phyloP scores from a whole-genome alignment of 1,140 invertebrate genomes.

The Liolophura sinensis region DNA sequence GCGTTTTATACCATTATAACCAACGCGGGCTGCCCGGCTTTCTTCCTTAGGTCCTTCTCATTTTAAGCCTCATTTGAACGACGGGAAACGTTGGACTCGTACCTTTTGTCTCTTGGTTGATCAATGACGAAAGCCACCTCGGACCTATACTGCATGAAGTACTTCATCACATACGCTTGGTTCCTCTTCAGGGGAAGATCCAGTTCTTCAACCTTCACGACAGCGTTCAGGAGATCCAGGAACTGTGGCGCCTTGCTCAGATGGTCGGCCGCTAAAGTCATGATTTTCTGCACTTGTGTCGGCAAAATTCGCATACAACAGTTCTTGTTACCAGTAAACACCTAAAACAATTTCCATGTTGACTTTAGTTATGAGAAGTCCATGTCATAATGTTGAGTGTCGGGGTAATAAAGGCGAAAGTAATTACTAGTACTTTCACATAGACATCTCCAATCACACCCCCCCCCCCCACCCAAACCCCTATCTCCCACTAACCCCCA shows the following conservation, averaged over 20 bases:
- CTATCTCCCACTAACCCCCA: too few relatives aligned
- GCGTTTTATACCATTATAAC: too few relatives aligned
- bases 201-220: constrained; percentile 53
- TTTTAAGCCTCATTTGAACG: not conserved
- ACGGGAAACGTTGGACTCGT: not conserved
- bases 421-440: too few relatives aligned
- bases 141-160: constrained; percentile 52
- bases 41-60: not conserved
- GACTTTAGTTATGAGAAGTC: too few relatives aligned
- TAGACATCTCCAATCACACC: too few relatives aligned
- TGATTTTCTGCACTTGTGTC: constrained; percentile 49
- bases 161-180: constrained; percentile 57
- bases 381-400: too few relatives aligned
- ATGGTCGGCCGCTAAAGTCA: constrained; percentile 44
- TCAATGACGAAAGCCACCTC: constrained; percentile 48
- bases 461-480: too few relatives aligned
- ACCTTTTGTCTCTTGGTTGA: constrained; percentile 36
- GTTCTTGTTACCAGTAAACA: constrained; percentile 51
- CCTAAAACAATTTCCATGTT: constrained; percentile 24
- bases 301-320: constrained; percentile 51
- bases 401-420: too few relatives aligned
- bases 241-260: constrained; percentile 46
- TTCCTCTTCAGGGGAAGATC: constrained; percentile 55
- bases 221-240: constrained; percentile 49
- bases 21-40: too few relatives aligned